A percentile compares a stretch with the other conserved stretches of the same genome.
These are phyloP conservation scores for Teleogryllus oceanicus DNA, from an alignment of 2,888 invertebrate genomes.

Conservation along the genomic window DNA sequence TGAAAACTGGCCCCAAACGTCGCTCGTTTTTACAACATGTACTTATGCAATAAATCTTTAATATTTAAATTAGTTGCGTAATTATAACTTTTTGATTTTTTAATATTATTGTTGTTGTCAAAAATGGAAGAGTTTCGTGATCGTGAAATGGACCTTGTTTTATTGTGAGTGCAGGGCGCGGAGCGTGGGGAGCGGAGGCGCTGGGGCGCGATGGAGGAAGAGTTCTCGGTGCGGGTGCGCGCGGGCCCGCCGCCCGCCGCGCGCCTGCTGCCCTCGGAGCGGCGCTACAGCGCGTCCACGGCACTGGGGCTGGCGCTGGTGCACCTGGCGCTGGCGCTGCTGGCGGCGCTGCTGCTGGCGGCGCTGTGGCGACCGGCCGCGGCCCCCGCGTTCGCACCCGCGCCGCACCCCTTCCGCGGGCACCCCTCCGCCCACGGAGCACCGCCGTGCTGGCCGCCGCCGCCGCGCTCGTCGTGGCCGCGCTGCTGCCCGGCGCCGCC, in stretches of 20 bases:
- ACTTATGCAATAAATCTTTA: no score
- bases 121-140: no score
- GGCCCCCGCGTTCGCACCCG: slow-evolving; percentile 19
- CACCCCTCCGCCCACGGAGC: no score
- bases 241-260: slow-evolving; percentile 56
- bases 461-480: slow-evolving; percentile 38
- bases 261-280: slow-evolving; percentile 61
- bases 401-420: background rate
- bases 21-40: no score
- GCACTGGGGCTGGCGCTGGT: slow-evolving; percentile 63
- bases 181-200: no score
- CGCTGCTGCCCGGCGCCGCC: slow-evolving; percentile 41
- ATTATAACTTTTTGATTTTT: no score
- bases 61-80: no score
- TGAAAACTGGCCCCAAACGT: no score
- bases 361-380: slow-evolving; percentile 53
- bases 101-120: no score
- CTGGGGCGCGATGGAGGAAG: slow-evolving; percentile 57
- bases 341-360: slow-evolving; percentile 58
- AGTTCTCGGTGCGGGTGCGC: slow-evolving; percentile 64
- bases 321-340: slow-evolving; percentile 50
- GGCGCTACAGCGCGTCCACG: slow-evolving; percentile 64
- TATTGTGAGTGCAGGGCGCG: no score
- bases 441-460: slow-evolving; percentile 22
- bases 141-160: no score